Conservation (phyloP, 2,113 vertebrate genomes). For the Hemichromis elongatus region DNA sequence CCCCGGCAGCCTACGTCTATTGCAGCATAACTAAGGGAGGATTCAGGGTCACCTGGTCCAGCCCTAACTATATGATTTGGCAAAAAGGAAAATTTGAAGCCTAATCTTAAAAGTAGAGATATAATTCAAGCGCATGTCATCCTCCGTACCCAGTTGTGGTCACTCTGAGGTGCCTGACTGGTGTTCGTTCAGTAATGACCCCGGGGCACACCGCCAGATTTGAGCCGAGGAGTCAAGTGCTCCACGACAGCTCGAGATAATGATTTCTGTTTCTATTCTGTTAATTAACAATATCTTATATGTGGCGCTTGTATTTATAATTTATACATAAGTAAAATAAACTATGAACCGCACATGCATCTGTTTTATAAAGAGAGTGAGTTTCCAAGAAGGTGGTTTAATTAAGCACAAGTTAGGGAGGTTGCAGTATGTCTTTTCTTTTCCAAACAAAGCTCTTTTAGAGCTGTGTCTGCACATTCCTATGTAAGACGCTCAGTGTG, state of each 20-base stretch:
- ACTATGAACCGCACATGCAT: not conserved
- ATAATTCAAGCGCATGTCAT: not conserved
- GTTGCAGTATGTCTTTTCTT: not conserved
- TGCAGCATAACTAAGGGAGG: too few species aligned
- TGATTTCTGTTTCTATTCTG: not conserved
- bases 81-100: too few species aligned
- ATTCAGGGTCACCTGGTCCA: too few species aligned
- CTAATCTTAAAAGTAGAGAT: too few species aligned
- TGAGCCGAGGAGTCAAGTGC: too few species aligned
- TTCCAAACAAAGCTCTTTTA: conserved; percentile 6
- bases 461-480: conserved; percentile 50
- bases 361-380: not conserved
- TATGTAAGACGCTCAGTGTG: not conserved
- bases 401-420: conserved; percentile 26
- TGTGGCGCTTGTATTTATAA: not conserved
- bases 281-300: too few species aligned
- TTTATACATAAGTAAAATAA: not conserved
- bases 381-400: not conserved
- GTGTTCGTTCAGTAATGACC: too few species aligned
- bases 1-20: too few species aligned
- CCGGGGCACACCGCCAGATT: not conserved
- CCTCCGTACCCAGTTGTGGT: too few species aligned
- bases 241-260: not conserved
- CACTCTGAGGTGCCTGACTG: too few species aligned
- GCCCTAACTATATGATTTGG: too few species aligned